Evolutionary conservation across 2,888 invertebrate species (phyloP).

Genomic region (Dynastes grantii): DNA sequence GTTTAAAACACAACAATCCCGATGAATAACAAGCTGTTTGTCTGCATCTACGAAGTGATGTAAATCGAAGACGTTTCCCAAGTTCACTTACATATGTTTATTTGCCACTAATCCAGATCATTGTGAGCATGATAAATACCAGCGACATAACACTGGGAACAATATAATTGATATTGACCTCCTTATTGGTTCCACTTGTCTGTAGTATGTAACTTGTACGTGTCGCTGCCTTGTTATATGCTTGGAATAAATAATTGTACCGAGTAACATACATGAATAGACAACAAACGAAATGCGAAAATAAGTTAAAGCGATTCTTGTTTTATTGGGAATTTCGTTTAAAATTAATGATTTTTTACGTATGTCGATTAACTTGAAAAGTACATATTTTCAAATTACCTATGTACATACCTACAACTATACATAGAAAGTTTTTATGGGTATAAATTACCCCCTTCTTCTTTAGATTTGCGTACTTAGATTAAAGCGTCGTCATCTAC

Average conservation of each 20-base stretch:
- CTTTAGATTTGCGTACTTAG: not conserved
- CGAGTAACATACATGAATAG: not conserved
- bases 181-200: not conserved
- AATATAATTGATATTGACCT: constrained; percentile 17
- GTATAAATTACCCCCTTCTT: not conserved
- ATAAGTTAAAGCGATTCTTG: not conserved
- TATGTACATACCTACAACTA: not conserved
- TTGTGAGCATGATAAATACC: not conserved
- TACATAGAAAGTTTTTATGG: not conserved
- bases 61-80: not conserved
- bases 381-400: not conserved
- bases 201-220: not conserved
- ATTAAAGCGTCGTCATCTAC: not conserved
- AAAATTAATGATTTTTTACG: not conserved
- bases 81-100: constrained; percentile 9
- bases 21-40: too few relatives aligned
- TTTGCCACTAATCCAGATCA: not conserved
- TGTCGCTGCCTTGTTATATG: not conserved
- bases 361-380: not conserved
- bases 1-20: too few relatives aligned
- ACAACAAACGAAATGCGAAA: not conserved
- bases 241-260: constrained; percentile 1
- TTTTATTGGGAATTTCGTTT: not conserved
- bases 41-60: too few relatives aligned
- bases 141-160: not conserved